phyloP scores from a whole-genome alignment of 2,113 vertebrate species.

The Mesitornis unicolor region DNA sequence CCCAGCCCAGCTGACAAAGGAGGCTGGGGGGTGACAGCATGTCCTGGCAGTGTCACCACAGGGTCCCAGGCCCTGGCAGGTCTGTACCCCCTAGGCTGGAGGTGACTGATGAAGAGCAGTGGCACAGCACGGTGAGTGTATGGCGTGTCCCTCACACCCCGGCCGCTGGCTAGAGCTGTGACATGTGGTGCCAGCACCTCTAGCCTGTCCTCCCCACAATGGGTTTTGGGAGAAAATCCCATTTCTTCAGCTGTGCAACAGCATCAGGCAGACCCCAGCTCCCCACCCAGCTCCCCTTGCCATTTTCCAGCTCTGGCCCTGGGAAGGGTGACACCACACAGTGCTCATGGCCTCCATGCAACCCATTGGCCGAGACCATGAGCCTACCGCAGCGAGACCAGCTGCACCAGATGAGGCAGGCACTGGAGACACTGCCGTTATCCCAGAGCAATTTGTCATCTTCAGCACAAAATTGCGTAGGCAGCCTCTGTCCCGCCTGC shows the following conservation, averaged over 20 bases:
- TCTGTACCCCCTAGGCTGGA: rapidly evolving
- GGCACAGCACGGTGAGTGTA: background rate
- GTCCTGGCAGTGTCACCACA: background rate
- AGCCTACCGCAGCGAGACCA: rapidly evolving
- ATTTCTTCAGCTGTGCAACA: background rate
- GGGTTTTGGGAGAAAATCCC: background rate
- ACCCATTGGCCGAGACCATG: rapidly evolving
- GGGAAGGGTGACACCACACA: background rate
- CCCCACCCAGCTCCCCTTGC: background rate
- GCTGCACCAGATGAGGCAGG: rapidly evolving
- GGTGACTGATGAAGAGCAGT: background rate
- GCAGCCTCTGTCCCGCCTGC: background rate
- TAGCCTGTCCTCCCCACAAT: too few relatives aligned
- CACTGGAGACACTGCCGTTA: background rate
- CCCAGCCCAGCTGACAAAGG: rapidly evolving
- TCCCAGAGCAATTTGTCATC: background rate
- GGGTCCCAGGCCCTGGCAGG: background rate
- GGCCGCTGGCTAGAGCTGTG: too few relatives aligned
- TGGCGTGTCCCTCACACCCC: too few relatives aligned
- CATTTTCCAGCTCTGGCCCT: rapidly evolving
- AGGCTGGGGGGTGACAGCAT: background rate
- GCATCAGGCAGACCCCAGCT: rapidly evolving
- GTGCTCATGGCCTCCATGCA: rapidly evolving
- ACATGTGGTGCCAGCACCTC: too few relatives aligned
- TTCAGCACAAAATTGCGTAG: background rate